Percentiles rank a stretch among this genome's conserved stretches.
These are phyloP conservation scores for Ornithorhynchus anatinus DNA, from an alignment of 2,113 vertebrate genomes.

Conservation along the genomic window DNA sequence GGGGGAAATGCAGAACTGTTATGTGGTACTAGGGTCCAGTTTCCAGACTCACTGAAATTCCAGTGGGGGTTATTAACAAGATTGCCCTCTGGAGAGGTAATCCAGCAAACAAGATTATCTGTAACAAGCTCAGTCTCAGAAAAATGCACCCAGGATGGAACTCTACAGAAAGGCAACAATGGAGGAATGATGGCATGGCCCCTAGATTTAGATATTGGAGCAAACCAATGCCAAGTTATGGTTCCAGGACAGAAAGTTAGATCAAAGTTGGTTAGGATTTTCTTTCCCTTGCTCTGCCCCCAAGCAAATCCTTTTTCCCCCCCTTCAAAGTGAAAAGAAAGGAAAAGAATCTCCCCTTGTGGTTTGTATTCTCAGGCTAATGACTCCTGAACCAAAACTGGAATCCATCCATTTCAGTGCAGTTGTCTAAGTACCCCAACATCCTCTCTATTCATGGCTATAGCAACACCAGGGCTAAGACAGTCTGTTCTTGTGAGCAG, in stretches of 20 bases:
- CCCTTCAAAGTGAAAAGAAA: neutral
- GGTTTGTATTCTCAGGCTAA: neutral
- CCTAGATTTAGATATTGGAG: slow-evolving; percentile 13
- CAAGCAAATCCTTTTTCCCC: slow-evolving; percentile 5
- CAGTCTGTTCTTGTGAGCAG: rapidly evolving
- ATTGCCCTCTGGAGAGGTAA: slow-evolving; percentile 51
- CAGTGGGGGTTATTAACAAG: slow-evolving; percentile 16
- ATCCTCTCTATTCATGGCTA: neutral
- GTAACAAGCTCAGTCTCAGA: slow-evolving; percentile 65
- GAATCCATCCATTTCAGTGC: neutral
- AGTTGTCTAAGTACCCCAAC: neutral
- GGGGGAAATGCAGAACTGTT: slow-evolving; percentile 21
- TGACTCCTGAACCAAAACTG: neutral
- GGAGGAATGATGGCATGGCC: slow-evolving; percentile 8
- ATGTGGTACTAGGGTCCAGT: slow-evolving; percentile 19
- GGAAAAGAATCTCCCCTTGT: neutral
- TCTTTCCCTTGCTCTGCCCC: neutral
- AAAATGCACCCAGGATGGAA: slow-evolving; percentile 17
- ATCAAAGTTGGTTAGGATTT: neutral
- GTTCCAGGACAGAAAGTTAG: neutral
- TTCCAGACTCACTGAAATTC: slow-evolving; percentile 32
- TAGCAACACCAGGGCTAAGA: rapidly evolving
- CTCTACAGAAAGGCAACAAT: slow-evolving; percentile 16
- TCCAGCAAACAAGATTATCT: slow-evolving; percentile 65
- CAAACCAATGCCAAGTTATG: neutral